Percentiles rank a stretch among this genome's conserved stretches.
Conservation (phyloP, 2,797 vertebrate genomes). For the Trematomus bernacchii region DNA sequence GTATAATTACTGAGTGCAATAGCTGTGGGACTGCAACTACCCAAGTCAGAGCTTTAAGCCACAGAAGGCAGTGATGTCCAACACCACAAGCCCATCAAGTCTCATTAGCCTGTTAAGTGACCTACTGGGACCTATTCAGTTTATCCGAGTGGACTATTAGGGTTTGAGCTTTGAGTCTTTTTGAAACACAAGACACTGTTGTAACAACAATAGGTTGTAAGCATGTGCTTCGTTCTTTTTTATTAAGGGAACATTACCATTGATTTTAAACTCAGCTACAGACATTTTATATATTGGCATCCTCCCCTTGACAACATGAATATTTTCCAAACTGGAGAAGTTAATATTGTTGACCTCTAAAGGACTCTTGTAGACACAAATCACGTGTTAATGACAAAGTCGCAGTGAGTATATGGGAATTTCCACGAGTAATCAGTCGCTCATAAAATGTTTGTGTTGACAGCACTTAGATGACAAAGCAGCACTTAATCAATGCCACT, state of each 20-base stretch:
- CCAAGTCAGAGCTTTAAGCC: constrained; percentile 61
- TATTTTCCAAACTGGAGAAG: background rate
- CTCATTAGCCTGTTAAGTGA: constrained; percentile 68
- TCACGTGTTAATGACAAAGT: constrained; percentile 5
- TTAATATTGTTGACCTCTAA: constrained; percentile 15
- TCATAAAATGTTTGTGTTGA: constrained; percentile 24
- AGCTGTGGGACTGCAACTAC: constrained; percentile 66
- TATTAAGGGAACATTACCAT: background rate
- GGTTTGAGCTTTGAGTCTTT: constrained; percentile 27
- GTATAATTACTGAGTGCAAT: constrained; percentile 72
- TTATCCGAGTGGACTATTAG: constrained; percentile 51
- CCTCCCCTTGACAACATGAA: background rate
- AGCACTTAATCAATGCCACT: constrained; percentile 13
- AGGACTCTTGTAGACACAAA: constrained; percentile 18
- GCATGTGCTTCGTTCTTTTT: background rate
- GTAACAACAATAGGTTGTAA: background rate
- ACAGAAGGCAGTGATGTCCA: constrained; percentile 58
- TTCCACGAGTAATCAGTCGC: constrained; percentile 6
- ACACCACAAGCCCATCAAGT: constrained; percentile 57
- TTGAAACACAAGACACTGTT: constrained; percentile 39
- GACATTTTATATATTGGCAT: constrained; percentile 1
- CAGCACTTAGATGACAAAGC: constrained; percentile 6
- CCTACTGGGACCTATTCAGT: constrained; percentile 53
- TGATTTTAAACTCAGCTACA: background rate
- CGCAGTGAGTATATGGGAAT: background rate